Evolutionary conservation across 2,113 vertebrate genomes (phyloP).

Genomic region (Carassius gibelio): DNA sequence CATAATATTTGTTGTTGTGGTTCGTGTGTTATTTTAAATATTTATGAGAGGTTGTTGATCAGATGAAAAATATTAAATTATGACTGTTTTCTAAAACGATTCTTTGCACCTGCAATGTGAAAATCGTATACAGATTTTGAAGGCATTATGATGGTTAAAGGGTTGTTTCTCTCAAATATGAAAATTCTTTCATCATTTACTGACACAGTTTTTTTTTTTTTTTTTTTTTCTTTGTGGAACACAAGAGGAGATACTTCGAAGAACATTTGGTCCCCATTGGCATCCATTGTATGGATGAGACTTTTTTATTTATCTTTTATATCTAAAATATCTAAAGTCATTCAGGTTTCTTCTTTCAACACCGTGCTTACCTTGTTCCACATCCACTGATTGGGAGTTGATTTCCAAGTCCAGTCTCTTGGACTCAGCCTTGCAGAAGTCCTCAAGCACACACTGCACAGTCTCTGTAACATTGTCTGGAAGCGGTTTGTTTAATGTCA

Average conservation of each 20-base stretch:
- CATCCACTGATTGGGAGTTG: constrained; percentile 85
- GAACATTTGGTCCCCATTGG: neutral
- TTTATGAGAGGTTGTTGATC: no score
- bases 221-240: no score
- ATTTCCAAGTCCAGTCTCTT: constrained; percentile 84
- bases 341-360: neutral
- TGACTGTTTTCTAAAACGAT: no score
- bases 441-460: constrained; percentile 83
- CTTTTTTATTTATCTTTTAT: no score
- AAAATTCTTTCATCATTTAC: neutral
- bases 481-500: constrained; percentile 85
- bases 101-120: no score
- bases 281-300: neutral
- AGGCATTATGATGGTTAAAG: neutral
- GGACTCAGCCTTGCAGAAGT: constrained; percentile 82
- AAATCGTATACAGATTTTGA: no score
- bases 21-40: no score
- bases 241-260: no score
- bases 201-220: no score
- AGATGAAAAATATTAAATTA: no score
- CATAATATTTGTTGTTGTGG: no score
- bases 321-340: neutral
- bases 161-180: neutral
- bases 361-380: constrained; percentile 83
- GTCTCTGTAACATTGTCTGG: constrained; percentile 87